Percentiles rank a stretch among this genome's conserved stretches.
These are phyloP conservation scores for Pomatostomus ruficeps DNA, from an alignment of 2,113 vertebrate species.

Conservation along the genomic window DNA sequence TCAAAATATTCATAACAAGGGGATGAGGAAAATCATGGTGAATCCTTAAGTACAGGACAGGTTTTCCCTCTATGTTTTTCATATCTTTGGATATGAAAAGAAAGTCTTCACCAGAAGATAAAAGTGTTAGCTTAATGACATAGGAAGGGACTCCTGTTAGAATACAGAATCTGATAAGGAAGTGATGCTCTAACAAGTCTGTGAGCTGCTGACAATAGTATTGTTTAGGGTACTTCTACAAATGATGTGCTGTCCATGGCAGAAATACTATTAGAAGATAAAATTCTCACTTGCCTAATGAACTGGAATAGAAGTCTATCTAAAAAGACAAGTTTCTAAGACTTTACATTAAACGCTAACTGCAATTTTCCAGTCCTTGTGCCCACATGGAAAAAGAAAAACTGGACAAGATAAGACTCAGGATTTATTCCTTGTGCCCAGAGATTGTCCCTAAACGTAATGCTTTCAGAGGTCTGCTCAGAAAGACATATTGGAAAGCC, in stretches of 20 bases:
- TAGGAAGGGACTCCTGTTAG: background rate
- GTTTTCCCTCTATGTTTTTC: background rate
- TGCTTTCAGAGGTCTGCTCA: background rate
- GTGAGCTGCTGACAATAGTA: background rate
- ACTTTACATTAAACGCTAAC: background rate
- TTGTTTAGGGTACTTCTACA: background rate
- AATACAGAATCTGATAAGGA: background rate
- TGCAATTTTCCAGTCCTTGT: background rate
- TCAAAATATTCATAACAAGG: background rate
- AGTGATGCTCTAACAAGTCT: background rate
- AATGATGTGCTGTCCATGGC: background rate
- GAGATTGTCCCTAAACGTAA: background rate
- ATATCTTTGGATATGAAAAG: background rate
- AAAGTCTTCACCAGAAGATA: background rate
- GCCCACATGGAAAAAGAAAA: background rate
- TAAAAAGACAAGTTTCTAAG: background rate
- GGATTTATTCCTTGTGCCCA: fast-evolving
- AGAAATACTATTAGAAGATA: background rate
- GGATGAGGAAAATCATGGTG: background rate
- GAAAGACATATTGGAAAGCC: background rate
- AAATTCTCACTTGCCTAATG: background rate
- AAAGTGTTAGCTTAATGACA: background rate
- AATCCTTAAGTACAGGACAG: background rate
- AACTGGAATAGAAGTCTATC: background rate
- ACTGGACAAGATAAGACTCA: background rate